phyloP scores from a whole-genome alignment of 2,888 invertebrate genomes.

The Patella depressa region DNA sequence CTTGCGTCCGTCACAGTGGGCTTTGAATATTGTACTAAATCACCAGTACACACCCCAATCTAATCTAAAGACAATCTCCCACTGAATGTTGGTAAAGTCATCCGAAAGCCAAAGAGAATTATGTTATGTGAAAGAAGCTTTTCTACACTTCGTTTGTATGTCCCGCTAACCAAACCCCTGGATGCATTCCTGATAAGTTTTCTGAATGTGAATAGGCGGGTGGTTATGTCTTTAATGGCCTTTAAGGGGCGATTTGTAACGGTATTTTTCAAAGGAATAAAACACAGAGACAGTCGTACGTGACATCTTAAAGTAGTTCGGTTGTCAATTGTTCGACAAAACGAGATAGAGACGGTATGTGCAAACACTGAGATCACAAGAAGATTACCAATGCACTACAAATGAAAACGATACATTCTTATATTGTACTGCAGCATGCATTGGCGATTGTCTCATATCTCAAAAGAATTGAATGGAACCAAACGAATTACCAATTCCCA shows the following conservation, averaged over 20 bases:
- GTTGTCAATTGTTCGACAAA: background rate
- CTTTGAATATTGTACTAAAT: too few species aligned
- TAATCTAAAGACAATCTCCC: too few species aligned
- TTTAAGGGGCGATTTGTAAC: constrained; percentile 1
- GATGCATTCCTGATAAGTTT: background rate
- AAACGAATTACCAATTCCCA: too few species aligned
- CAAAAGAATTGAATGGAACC: too few species aligned
- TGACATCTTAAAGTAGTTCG: background rate
- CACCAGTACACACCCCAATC: too few species aligned
- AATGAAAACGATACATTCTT: constrained; percentile 4
- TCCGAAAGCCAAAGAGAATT: background rate
- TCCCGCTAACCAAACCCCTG: background rate
- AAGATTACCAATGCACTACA: background rate
- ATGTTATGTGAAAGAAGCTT: background rate
- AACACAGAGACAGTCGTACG: background rate
- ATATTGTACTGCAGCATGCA: too few species aligned
- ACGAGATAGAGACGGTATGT: constrained; percentile 2
- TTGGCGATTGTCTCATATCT: too few species aligned
- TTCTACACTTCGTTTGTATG: background rate
- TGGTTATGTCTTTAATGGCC: background rate
- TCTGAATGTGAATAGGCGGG: constrained; percentile 2
- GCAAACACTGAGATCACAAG: background rate
- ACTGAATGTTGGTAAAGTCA: too few species aligned
- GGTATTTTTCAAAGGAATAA: background rate
- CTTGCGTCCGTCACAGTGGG: too few species aligned